phyloP scores from a whole-genome alignment of 1,140 invertebrate species.

The Anastrepha obliqua region DNA sequence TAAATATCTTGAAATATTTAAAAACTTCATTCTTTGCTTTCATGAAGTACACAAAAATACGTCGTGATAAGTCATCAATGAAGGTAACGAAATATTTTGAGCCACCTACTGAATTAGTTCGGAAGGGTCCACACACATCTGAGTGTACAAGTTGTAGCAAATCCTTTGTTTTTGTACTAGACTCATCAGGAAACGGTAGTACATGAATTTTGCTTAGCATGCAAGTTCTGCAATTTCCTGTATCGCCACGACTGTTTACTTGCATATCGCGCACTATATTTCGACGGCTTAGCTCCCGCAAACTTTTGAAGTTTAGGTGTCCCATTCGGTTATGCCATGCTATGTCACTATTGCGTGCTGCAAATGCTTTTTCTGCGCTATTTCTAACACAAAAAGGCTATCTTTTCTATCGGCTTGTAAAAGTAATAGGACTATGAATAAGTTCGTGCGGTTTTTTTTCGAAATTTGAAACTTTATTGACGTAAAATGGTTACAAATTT shows the following conservation, averaged over 20 bases:
- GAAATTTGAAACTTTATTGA: too few relatives aligned
- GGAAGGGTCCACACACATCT: background rate
- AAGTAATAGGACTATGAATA: too few relatives aligned
- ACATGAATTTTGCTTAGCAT: slow-evolving; percentile 31
- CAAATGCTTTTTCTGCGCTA: background rate
- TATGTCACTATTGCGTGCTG: background rate
- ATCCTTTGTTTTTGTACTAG: background rate
- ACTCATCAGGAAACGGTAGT: background rate
- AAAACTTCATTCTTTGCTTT: slow-evolving; percentile 73
- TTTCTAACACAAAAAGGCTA: background rate
- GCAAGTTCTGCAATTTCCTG: slow-evolving; percentile 5
- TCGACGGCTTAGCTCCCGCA: background rate
- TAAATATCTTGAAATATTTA: slow-evolving; percentile 66
- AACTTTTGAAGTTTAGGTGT: background rate
- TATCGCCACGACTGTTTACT: background rate
- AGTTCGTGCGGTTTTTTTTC: too few relatives aligned
- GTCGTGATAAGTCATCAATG: slow-evolving; percentile 73
- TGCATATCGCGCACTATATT: background rate
- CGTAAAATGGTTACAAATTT: too few relatives aligned
- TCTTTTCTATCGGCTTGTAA: background rate
- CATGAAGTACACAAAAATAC: slow-evolving; percentile 70
- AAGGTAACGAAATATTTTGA: slow-evolving; percentile 73
- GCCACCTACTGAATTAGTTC: slow-evolving; percentile 65
- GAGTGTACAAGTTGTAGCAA: background rate
- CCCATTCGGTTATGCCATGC: slow-evolving; percentile 35